Base-by-base conservation (phyloP, 2,113 vertebrate genomes). In the Ceyx cyanopectus region DNA sequence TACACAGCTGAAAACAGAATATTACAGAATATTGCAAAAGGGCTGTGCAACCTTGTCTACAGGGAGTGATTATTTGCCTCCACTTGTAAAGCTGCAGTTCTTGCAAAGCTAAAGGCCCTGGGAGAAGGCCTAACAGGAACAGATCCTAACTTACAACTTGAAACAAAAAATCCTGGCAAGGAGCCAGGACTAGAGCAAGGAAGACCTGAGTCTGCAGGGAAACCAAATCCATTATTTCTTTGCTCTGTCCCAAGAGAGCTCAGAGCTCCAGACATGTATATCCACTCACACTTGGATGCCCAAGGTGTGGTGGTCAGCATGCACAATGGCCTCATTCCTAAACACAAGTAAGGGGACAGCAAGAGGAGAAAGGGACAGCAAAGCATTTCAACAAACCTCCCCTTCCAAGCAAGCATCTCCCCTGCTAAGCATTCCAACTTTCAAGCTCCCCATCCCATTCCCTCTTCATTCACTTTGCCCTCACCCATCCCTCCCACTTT, bases 391-490 rank as follows among this genome's bases (percentile, higher is more conserved):
- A 89, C 61, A 82, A 81, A 73, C 26, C 37, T 87, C 26, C 78
- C 53, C 60, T 90, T 69, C 56, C 65, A 94, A 88, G 90, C 94
- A 96, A 95, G 94, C 85, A 60, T 46, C 62, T 88, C 58, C 72
- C 37, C 30, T 81, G 73, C 24, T 85, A 60, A 87, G 58, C 90
- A 92, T 90, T 93, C 83, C 87, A 70, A 69, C 57, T 89, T 87
- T 93, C 93, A 89, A 88, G 87, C 66, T 80, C n/a, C 76, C 84
- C 79, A 77, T 34, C 74, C 50, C 81, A 43, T 57, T 61, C 40
- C 43, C n/a, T 82, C 70, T 85, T 69, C 72, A 77, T 91, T 72
- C 68, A 21, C 19, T 69, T 70, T 3, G 0, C 19, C 61, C 65
- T 79, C 48, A 46, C 22, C 82, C 41, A 9, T 20, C 18, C 6